Base-by-base conservation (phyloP, 1,140 invertebrate species). In the Aethina tumida region DNA sequence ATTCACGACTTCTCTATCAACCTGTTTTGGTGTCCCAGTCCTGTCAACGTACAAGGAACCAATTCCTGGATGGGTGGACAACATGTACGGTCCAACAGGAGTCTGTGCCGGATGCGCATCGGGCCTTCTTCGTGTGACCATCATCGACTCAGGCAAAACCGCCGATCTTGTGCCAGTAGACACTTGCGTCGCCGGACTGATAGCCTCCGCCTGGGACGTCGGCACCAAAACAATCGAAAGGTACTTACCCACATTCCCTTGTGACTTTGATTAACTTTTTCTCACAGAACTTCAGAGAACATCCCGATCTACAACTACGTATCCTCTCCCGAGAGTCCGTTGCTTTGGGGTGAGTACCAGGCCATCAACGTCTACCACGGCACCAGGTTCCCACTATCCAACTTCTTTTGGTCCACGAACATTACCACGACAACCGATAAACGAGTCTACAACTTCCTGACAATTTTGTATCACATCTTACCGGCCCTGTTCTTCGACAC, bases 41-140 rank as follows among this genome's bases (percentile, higher is more conserved):
- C 50, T 60, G 12, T 60, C 64, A 1, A 50, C 64, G 0, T 62
- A 56, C 39, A 54, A 55, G 33, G 65, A 68, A 41, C 74, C 74
- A 0, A 55, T 69, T 12, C 63, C 68, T 1, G 80, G 83, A 2
- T 90, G 85, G 85, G 79, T 90, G 2, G 88, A 94, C 58, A 93
- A 91, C 57, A 71, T 86, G 30, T 92, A 92, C 66, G 89, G 88
- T n/a, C 84, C 87, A 2, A 86, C 83, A 25, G 86, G 78, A 0
- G 49, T 80, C 3, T 52, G 75, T 2, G 73, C 70, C 3, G 77
- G 70, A 0, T 69, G 70, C 7, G 79, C 80, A 13, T 82, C 83
- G 56, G 86, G 86, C 1, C 56, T 89, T 2, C 62, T 90, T 1
- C 69, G 75, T 32, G 75, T 81, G 5, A 73, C 87, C 64, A 66